Evolutionary conservation across 2,113 vertebrate species (phyloP), one percentile per base, ranked within the genome.

Genomic region (Ptilonorhynchus violaceus): DNA sequence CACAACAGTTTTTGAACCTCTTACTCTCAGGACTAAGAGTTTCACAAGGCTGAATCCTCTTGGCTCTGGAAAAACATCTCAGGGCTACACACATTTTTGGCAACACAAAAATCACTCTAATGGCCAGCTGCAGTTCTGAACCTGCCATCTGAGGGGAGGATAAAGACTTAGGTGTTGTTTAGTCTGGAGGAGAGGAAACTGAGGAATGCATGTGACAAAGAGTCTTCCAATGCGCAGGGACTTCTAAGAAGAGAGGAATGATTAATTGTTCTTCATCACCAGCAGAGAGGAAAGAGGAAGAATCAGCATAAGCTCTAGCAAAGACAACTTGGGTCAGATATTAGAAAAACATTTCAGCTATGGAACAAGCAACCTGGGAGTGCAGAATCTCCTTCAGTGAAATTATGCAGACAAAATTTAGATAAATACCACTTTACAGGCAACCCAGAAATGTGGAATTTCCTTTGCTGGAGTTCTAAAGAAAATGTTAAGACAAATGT

Each of bases 131-230:
- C 82, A 92, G 44, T 33, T 94, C 80, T 87, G 66, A 91, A 70
- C 73, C 37, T 58, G 76, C 76, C 52, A 72, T 85, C 25, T 79
- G 69, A 87, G 41, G 35, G 15, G 9, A 92, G 62, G n/a, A 82
- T 85, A 75, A 89, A 94, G 77, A 46, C 53, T 49, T 75, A n/a
- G 64, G 41, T 88, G 69, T 82, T 96, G 91, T 95, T 97, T 96
- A 94, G 93, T 96, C 94, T 97, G 89, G 69, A 89, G 66, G 15
- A 97, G 91, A 95, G 91, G 93, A 97, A 95, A 89, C 91, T 89
- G 62, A 91, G 66, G 91, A 96, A 91, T 85, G 80, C 79, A 79
- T 53, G n/a, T 75, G 89, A 95, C 93, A 93, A 52, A 85, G 59
- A 89, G 20, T 41, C 94, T 95, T 89, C 89, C 89, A 87, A 64